A percentile compares a stretch with the other conserved stretches of the same genome.
phyloP scores from a whole-genome alignment of 1,140 invertebrate genomes.

The Araneus ventricosus region DNA sequence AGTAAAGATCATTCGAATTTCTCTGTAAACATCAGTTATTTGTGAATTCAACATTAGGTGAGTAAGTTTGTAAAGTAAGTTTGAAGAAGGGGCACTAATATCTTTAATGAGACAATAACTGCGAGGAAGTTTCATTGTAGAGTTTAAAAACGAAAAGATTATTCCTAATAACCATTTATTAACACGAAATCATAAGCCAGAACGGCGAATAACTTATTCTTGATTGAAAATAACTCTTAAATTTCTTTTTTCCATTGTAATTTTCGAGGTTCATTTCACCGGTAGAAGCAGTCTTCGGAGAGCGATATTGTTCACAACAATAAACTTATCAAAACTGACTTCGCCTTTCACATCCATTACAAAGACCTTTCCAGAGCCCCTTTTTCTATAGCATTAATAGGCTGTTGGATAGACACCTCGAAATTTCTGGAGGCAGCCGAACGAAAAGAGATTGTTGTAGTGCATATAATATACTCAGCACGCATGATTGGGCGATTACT shows the following conservation, averaged over 20 bases:
- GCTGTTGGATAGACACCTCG: neutral
- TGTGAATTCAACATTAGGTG: no score
- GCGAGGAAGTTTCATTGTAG: no score
- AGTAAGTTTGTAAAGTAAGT: no score
- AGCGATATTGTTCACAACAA: neutral
- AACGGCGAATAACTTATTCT: neutral
- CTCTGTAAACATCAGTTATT: no score
- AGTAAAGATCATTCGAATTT: no score
- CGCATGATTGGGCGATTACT: slow-evolving; percentile 22
- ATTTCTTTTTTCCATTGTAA: neutral
- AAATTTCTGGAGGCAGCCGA: neutral
- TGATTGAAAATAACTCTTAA: neutral
- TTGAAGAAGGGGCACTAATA: no score
- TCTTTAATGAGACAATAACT: no score
- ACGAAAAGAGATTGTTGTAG: slow-evolving; percentile 7
- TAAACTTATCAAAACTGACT: neutral
- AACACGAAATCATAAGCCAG: neutral
- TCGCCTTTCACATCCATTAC: neutral
- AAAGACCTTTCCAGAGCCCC: neutral
- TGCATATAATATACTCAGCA: neutral
- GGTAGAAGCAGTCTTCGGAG: neutral
- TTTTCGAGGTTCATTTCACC: neutral
- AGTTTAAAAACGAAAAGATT: no score
- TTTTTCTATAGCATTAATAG: neutral
- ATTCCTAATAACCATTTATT: neutral